Conservation (phyloP, 2,113 vertebrate species). For the Rattus rattus region DNA sequence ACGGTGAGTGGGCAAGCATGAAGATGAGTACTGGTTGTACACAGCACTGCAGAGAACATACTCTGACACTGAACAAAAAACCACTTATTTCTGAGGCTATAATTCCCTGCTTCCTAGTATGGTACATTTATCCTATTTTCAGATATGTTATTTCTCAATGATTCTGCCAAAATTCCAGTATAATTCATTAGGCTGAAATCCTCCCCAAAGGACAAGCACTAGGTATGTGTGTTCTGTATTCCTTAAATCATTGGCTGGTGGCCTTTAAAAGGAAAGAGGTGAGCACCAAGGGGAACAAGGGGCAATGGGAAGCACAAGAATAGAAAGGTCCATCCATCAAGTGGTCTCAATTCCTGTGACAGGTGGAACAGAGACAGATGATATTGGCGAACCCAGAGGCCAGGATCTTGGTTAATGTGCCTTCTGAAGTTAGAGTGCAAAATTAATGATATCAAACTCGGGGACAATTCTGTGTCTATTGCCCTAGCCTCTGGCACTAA, state of each 20-base stretch:
- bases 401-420: not conserved
- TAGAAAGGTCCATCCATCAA: not conserved
- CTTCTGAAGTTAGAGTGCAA: not conserved
- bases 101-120: not conserved
- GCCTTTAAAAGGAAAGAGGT: not conserved
- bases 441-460: not conserved
- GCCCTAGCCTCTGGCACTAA: not conserved
- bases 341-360: not conserved
- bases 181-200: not conserved
- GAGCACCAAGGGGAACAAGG: not conserved
- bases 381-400: not conserved
- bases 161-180: not conserved
- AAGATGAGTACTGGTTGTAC: not conserved
- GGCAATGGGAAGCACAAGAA: accelerated
- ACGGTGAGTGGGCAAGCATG: not conserved
- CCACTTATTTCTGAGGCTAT: not conserved
- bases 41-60: not conserved
- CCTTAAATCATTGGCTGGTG: not conserved
- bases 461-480: not conserved
- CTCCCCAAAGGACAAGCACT: not conserved
- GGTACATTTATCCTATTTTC: not conserved
- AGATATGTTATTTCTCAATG: not conserved
- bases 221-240: not conserved
- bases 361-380: not conserved
- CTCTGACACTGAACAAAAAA: not conserved